Evolutionary conservation across 2,113 vertebrate genomes (phyloP).

Genomic region (Gallinago paraguaiae): DNA sequence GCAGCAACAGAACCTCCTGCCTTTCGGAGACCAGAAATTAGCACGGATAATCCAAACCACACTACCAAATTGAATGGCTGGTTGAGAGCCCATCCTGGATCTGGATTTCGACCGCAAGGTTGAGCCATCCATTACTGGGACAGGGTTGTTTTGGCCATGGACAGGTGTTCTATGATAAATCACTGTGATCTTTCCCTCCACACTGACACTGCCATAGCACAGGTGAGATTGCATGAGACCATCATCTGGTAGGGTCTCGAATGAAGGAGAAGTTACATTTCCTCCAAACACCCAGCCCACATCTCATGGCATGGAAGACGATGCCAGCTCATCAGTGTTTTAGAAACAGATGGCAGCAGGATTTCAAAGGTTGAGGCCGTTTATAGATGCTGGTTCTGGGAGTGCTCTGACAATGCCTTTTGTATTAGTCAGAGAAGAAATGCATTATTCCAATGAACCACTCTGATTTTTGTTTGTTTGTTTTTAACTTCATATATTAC

Average conservation of each 20-base stretch:
- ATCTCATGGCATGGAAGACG: background rate
- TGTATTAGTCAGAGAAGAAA: background rate
- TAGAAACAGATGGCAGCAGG: background rate
- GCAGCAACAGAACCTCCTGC: background rate
- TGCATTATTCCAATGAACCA: background rate
- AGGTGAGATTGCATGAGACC: background rate
- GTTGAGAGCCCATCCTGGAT: background rate
- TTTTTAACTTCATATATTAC: background rate
- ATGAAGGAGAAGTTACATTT: background rate
- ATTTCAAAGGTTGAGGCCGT: background rate
- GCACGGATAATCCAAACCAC: background rate
- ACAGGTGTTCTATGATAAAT: background rate
- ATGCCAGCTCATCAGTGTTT: background rate
- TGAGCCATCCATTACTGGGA: background rate
- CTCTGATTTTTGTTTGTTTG: background rate
- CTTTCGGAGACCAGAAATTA: background rate
- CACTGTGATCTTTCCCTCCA: background rate
- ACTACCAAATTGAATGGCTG: background rate
- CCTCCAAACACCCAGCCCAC: background rate
- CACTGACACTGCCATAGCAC: background rate
- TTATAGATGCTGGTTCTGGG: background rate
- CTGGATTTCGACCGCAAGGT: background rate
- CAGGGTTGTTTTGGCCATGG: background rate
- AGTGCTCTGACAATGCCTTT: background rate
- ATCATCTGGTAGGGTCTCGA: background rate